Evolutionary conservation across 64 coral and sea anemone species (phyloP).

Genomic region (Anthopleura sola): DNA sequence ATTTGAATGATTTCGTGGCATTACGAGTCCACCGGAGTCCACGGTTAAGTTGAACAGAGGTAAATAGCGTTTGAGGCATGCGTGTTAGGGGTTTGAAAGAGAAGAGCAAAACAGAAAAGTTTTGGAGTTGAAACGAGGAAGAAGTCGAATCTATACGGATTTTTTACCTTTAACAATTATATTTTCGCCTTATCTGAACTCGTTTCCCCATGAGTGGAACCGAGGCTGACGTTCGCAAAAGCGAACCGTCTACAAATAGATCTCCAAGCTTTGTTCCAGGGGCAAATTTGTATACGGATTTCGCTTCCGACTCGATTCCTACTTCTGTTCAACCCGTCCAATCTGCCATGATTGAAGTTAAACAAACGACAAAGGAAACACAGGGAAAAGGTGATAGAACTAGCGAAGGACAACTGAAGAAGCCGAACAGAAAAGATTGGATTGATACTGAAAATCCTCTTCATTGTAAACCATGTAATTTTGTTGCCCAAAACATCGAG

Average conservation of each 20-base stretch:
- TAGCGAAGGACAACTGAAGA: neutral
- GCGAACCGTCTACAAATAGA: neutral
- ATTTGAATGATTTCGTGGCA: slow-evolving; percentile 15
- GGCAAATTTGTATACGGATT: slow-evolving; percentile 11
- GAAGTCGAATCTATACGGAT: neutral
- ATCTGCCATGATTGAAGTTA: neutral
- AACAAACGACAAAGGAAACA: neutral
- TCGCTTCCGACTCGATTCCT: neutral
- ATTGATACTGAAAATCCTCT: slow-evolving; percentile 56
- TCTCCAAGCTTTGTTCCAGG: neutral
- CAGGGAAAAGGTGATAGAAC: neutral
- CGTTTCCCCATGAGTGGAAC: neutral
- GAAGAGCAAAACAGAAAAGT: neutral
- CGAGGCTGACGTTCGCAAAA: neutral
- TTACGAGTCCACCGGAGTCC: neutral
- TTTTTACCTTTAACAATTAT: neutral
- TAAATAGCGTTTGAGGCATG: neutral
- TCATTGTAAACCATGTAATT: slow-evolving; percentile 86
- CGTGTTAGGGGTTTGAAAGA: neutral
- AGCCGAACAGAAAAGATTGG: slow-evolving; percentile 52
- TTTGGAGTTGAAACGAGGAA: neutral
- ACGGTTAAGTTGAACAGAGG: neutral
- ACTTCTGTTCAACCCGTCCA: neutral
- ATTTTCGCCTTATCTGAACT: neutral
- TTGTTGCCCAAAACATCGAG: slow-evolving; percentile 46